phyloP scores from a whole-genome alignment of 1,140 invertebrate species.

The Drosophila punjabiensis region DNA sequence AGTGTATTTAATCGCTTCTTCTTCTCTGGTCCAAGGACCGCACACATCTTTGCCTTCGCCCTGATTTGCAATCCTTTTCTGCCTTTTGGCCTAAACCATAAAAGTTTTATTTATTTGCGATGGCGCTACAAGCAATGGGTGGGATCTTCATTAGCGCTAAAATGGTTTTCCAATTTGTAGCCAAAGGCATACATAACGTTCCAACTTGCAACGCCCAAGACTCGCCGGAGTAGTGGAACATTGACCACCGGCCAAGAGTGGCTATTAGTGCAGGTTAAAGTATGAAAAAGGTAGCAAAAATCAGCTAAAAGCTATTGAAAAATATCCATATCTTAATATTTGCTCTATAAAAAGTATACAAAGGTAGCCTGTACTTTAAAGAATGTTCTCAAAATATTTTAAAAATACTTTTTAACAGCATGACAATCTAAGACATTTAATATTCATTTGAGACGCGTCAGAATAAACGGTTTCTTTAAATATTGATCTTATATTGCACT shows the following conservation, averaged over 20 bases:
- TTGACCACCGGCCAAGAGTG: slow-evolving; percentile 16
- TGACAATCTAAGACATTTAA: not conserved
- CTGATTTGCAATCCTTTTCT: slow-evolving; percentile 3
- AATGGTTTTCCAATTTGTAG: slow-evolving; percentile 66
- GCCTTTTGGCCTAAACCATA: slow-evolving; percentile 26
- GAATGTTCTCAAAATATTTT: not conserved
- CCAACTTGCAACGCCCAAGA: slow-evolving; percentile 28
- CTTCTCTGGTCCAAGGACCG: not conserved
- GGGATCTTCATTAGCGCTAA: slow-evolving; percentile 75
- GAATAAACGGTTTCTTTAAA: not conserved
- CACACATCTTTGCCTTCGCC: slow-evolving; percentile 3
- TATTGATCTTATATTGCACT: not conserved
- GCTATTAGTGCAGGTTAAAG: not conserved
- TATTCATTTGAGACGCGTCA: too few species aligned
- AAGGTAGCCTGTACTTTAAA: too few species aligned
- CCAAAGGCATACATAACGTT: slow-evolving; percentile 25
- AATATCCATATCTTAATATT: not conserved
- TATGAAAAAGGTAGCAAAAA: not conserved
- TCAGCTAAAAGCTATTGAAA: not conserved
- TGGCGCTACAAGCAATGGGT: slow-evolving; percentile 79
- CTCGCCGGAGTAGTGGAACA: not conserved
- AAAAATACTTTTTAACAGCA: not conserved
- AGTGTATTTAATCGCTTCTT: not conserved
- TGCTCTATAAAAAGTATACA: not conserved
- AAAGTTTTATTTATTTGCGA: slow-evolving; percentile 58